Base-by-base conservation (phyloP, 2,888 invertebrate species). In the Dastarcus helophoroides region DNA sequence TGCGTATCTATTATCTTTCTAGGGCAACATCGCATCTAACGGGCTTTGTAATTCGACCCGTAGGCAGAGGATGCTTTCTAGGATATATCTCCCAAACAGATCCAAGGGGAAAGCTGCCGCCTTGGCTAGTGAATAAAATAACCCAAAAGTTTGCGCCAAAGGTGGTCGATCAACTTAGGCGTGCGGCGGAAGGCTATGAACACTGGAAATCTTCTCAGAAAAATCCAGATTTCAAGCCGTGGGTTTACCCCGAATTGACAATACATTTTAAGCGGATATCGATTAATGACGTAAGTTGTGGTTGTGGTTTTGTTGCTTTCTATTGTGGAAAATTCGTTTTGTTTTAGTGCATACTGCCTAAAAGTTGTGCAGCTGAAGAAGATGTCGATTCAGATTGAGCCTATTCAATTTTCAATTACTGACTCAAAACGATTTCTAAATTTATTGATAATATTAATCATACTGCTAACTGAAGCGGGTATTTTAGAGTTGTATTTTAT, bases 21-120 rank as follows among this genome's bases (percentile, higher is more conserved):
- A 71, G 79, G 58, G 79, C 70, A 24, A 58, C 65, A 45, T 79
- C 71, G 19, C 58, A 73, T 39, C 51, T 76, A 43, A 73, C 74
- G 26, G 77, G 78, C 8, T 79, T 76, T 53, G 69, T 80, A 42
- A 72, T 90, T 37, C 67, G 82, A 30, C 64, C 71, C 3, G 55
- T 67, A 13, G 60, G 57, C 30, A 59, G 58, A 33, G 80, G 83
- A 38, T 83, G 85, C 53, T 79, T 80, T 63, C 64, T 91, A 33
- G 85, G 84, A 12, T 93, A 91, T 58, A 76, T 91, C 16, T 83
- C 90, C 2, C 85, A 90, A 50, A 84, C 85, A 3, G 91, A 91
- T 61, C 90, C 90, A 6, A 76, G 80, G 52, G 91, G 90, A 40
- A 77, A 77, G 24, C 64, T 91, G 33, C 91, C 91, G 2, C 77